Percentiles rank a stretch among this genome's conserved stretches.
Evolutionary conservation across 2,888 invertebrate species (phyloP).

Genomic region (Hyles lineata): DNA sequence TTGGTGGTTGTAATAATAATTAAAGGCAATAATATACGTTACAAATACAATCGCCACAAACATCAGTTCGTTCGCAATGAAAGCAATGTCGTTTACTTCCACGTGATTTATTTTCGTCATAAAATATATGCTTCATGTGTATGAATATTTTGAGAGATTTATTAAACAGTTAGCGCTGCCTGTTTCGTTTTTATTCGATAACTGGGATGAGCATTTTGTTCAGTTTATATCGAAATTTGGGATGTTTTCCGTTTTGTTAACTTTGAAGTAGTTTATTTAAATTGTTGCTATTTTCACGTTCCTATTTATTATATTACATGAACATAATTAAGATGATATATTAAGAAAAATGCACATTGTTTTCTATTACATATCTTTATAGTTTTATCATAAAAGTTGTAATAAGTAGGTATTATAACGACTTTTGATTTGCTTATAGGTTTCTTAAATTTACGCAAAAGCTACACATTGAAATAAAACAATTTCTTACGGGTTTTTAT

Average conservation of each 20-base stretch:
- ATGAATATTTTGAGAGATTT: slow-evolving; percentile 5
- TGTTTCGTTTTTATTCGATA: not conserved
- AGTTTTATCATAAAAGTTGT: too few species aligned
- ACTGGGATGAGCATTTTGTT: not conserved
- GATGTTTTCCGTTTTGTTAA: not conserved
- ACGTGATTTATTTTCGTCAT: not conserved
- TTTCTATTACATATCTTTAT: too few species aligned
- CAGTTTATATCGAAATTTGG: not conserved
- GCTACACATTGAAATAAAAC: too few species aligned
- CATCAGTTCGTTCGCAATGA: not conserved
- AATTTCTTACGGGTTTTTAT: too few species aligned
- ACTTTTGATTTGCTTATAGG: too few species aligned
- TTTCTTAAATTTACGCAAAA: too few species aligned
- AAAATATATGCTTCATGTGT: not conserved
- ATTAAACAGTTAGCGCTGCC: not conserved
- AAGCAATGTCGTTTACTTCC: slow-evolving; percentile 6
- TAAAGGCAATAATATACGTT: not conserved
- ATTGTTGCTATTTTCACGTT: too few species aligned
- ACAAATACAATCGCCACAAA: not conserved
- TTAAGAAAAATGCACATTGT: too few species aligned
- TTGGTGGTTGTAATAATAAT: too few species aligned
- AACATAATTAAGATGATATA: too few species aligned
- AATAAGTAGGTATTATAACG: too few species aligned
- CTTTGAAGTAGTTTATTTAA: not conserved
- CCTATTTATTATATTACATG: too few species aligned